Evolutionary conservation across 2,888 invertebrate species (phyloP).

Genomic region (Cremastinae sp.): DNA sequence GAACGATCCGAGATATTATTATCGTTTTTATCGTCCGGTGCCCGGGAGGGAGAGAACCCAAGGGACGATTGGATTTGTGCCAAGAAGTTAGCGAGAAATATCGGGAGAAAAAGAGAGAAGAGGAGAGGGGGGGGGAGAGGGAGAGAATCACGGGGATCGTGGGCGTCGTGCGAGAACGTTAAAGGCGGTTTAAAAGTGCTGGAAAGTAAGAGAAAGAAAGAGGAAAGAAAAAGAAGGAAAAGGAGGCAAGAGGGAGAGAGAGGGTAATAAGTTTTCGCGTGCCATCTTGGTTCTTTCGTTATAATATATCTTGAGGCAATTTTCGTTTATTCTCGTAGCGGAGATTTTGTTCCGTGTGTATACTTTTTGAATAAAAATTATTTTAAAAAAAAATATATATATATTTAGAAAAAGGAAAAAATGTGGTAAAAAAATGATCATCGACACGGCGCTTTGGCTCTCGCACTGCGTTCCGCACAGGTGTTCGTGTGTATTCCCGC

Average conservation of each 20-base stretch:
- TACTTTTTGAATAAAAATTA: conserved; percentile 39
- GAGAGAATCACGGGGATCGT: conserved; percentile 60
- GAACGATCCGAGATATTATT: conserved; percentile 57
- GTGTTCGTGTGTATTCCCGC: not conserved
- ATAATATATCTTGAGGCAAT: conserved; percentile 40
- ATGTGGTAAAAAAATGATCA: conserved; percentile 21
- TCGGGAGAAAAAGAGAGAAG: conserved; percentile 31
- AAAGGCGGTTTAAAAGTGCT: conserved; percentile 65
- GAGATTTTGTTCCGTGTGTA: conserved; percentile 46
- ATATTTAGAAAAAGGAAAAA: conserved; percentile 27
- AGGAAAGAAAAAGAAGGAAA: conserved; percentile 44
- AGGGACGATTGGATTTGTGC: conserved; percentile 56
- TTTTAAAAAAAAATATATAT: too few species aligned
- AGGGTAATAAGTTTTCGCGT: conserved; percentile 28
- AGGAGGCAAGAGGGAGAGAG: not conserved
- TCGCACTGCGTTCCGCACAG: conserved; percentile 3
- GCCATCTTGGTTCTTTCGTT: conserved; percentile 50
- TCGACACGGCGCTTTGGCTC: conserved; percentile 15
- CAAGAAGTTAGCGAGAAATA: conserved; percentile 42
- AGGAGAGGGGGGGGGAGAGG: too few species aligned
- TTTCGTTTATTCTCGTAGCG: conserved; percentile 31
- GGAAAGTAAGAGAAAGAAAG: conserved; percentile 26
- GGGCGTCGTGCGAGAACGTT: conserved; percentile 71
- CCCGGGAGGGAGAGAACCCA: conserved; percentile 40
- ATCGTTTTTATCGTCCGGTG: conserved; percentile 54